Evolutionary conservation across 2,797 vertebrate species (phyloP), one percentile per base, ranked within the genome.

Genomic region (Cephalopachus bancanus): DNA sequence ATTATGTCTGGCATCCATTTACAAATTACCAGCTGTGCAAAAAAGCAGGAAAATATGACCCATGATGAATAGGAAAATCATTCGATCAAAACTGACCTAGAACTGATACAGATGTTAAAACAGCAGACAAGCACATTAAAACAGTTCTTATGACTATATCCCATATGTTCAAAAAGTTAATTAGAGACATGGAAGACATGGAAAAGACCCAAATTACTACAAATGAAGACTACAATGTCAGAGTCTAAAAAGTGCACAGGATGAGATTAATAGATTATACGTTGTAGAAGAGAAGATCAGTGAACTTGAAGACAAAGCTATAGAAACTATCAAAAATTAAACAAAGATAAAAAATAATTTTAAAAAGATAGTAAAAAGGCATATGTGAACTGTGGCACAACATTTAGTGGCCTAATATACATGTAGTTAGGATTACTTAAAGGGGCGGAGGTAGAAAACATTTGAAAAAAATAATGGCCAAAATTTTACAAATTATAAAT

Each of bases 1-100:
- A 74, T 30, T 71, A 30, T 57, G 16, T 55, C 51, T 64, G 30
- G 24, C 65, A 44, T 53, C 51, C 62, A 60, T 67, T 92, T 76
- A 65, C 71, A 89, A 94, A 55, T 80, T 15, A 30, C 15, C 24
- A 85, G 28, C 17, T 62, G 0, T 72, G 24, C 51, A 74, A 67
- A 96, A 84, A 83, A 87, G 37, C 59, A 71, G 72, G n/a, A 76
- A 55, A 90, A 76, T 67, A n/a, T 51, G 55, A 85, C 8, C 72
- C 24, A 59, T 1, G 67, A 91, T 59, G 55, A 90, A 80, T 64
- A 91, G 81, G 44, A 87, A 83, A 94, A 81, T 33, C 55, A 84
- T 15, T 57, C 28, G 65, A 65, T 96, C 84, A 90, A 55, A 87
- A 59, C 28, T 67, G 37, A 81, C 85, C 62, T 33, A 93, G 79